Base-by-base conservation (phyloP, 2,888 invertebrate genomes). In the Tenthredo livida region DNA sequence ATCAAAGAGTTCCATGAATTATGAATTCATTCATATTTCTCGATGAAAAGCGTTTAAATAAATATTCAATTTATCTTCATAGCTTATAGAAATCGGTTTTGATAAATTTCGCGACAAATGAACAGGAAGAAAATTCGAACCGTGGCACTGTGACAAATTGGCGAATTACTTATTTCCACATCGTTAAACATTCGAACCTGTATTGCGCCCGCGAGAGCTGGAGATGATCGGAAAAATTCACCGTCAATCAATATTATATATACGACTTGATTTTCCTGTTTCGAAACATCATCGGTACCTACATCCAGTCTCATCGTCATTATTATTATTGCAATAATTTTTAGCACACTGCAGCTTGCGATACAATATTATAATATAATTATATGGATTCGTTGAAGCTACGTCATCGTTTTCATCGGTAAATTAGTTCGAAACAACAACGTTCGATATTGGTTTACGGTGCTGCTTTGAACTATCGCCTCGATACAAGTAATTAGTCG, bases 141-240 rank as follows among this genome's bases (percentile, higher is more conserved):
- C 25, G 25, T 61, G 15, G 47, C 12, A 21, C 25, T 61, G 61
- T 61, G 61, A 25, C 47, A 77, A 77, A 77, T 77, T 54, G 47
- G 47, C 17, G 47, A 77, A 50, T 0, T 10, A 54, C 25, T n/a
- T 77, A 77, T 77, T 80, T 80, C 61, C 80, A 61, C 80, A 12
- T 80, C 58, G 78, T 80, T 80, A 61, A 80, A 61, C 80, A 61
- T 21, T 40, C 10, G 29, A 61, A 80, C 58, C 58, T 80, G 61
- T 21, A 54, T 78, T n/a, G 10, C 80, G 37, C 12, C 21, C 3
- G 37, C 17, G 37, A 58, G 0, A n/a, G n/a, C n/a, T n/a, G n/a
- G 58, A 58, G 17, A 58, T 58, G 37, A 61, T 61, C 40, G 61
- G 58, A 61, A 61, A 80, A 80, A 80, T 80, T 80, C 17, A 50